Evolutionary conservation across 37 sponge, comb jelly and placozoan species (phyloP), one percentile per base, ranked within the genome.

Genomic region (Geodia barretti): DNA sequence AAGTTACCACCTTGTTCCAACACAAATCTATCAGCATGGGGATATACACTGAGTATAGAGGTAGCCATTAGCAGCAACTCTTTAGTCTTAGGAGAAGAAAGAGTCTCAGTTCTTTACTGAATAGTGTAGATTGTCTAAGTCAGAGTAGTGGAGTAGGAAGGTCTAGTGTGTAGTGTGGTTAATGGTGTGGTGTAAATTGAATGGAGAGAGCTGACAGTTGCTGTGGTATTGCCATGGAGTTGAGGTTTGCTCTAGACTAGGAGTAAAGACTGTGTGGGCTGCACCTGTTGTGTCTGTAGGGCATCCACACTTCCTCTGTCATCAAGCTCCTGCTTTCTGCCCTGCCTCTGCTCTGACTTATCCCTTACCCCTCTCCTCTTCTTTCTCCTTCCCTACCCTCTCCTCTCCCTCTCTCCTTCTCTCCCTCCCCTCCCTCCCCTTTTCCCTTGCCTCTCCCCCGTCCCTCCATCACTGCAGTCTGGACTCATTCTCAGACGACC

Each of bases 61-160:
- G n/a, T n/a, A n/a, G n/a, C n/a, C n/a, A n/a, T n/a, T n/a, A 39
- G 39, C 39, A 70, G 95, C 79, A 60, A 76, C 92, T 60, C 40
- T 81, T 32, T 41, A 68, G 29, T 54, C 87, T 90, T 7, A 83
- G 71, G 29, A 86, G 54, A 14, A 47, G 14, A 14, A 47, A 47
- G 11, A 47, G 54, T 47, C 14, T 14, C 54, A 47, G 54, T 7
- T 47, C 7, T 47, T 7, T 47, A 47, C 39, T 23, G 5, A 35
- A 4, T 70, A 32, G 41, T 77, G 66, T 64, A 24, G 9, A 61
- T 40, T 76, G 62, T 26, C 30, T 28, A 25, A 30, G 59, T 42
- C 23, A n/a, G n/a, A n/a, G n/a, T n/a, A n/a, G n/a, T n/a, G n/a
- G n/a, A n/a, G n/a, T n/a, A n/a, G n/a, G n/a, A n/a, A n/a, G n/a